Conservation (phyloP, 2,113 vertebrate species). For the Tachysurus fulvidraco region DNA sequence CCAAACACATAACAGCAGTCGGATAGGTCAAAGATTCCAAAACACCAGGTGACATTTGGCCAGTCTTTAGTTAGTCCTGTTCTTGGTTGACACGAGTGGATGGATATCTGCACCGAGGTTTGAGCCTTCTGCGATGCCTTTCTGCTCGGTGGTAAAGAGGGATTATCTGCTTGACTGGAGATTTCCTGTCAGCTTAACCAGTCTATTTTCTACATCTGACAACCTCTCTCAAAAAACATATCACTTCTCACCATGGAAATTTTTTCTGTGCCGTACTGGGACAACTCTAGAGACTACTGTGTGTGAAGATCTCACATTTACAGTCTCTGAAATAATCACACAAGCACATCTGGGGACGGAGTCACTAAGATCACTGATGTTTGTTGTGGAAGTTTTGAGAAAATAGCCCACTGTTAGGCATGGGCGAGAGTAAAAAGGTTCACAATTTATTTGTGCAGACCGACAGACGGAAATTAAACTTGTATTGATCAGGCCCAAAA, state of each 20-base stretch:
- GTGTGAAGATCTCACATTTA: neutral
- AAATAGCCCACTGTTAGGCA: too few relatives aligned
- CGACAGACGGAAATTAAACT: too few relatives aligned
- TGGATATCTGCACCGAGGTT: neutral
- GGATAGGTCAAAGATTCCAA: too few relatives aligned
- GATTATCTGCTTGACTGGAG: neutral
- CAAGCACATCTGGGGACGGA: neutral
- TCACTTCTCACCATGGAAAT: neutral
- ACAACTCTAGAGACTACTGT: too few relatives aligned
- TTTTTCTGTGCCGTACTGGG: neutral
- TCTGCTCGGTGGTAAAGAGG: neutral
- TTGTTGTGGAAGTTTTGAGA: neutral
- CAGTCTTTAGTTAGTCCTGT: neutral
- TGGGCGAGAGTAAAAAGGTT: neutral
- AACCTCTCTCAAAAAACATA: neutral
- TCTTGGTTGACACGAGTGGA: too few relatives aligned
- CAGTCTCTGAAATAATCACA: neutral
- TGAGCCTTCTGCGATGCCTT: neutral
- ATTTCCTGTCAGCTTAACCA: neutral
- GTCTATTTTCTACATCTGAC: neutral
- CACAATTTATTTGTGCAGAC: too few relatives aligned
- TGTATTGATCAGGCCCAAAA: neutral
- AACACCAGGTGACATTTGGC: neutral
- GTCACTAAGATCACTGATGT: neutral
- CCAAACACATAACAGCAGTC: too few relatives aligned